phyloP scores from a whole-genome alignment of 2,888 invertebrate species.

The Hermaeophaga mercurialis region DNA sequence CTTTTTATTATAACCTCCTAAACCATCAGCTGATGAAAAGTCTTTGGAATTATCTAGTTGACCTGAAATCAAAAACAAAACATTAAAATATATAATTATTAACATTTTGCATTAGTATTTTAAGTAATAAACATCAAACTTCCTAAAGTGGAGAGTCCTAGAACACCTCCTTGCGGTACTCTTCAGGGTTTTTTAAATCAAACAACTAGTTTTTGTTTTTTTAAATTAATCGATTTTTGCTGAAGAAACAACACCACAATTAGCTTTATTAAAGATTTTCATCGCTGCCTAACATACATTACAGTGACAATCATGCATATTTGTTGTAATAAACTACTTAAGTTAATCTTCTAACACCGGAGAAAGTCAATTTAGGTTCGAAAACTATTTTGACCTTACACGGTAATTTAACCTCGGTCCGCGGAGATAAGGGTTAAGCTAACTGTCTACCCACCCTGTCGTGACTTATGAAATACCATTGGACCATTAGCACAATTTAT shows the following conservation, averaged over 20 bases:
- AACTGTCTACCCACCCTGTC: slow-evolving; percentile 25
- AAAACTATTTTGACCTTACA: slow-evolving; percentile 25
- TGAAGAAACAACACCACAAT: no score
- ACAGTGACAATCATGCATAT: no score
- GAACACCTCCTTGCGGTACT: no score
- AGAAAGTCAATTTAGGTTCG: slow-evolving; percentile 20
- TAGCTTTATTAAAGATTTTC: no score
- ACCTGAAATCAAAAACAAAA: slow-evolving; percentile 63
- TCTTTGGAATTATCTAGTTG: slow-evolving; percentile 81
- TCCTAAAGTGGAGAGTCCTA: no score
- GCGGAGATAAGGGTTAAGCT: slow-evolving; percentile 31
- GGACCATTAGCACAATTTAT: slow-evolving; percentile 58
- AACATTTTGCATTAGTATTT: no score
- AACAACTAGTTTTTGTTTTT: no score
- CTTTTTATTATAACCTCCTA: slow-evolving; percentile 84
- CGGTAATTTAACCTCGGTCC: slow-evolving; percentile 34
- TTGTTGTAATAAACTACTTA: slow-evolving; percentile 6
- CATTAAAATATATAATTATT: not conserved
- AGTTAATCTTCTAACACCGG: slow-evolving; percentile 6
- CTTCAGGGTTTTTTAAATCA: no score
- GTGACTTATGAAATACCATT: slow-evolving; percentile 56
- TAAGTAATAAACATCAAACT: no score
- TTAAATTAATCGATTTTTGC: no score
- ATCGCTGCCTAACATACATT: no score
- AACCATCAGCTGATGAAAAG: slow-evolving; percentile 76